phyloP scores from a whole-genome alignment of 2,888 invertebrate genomes.

The Coleophora flavipennella region DNA sequence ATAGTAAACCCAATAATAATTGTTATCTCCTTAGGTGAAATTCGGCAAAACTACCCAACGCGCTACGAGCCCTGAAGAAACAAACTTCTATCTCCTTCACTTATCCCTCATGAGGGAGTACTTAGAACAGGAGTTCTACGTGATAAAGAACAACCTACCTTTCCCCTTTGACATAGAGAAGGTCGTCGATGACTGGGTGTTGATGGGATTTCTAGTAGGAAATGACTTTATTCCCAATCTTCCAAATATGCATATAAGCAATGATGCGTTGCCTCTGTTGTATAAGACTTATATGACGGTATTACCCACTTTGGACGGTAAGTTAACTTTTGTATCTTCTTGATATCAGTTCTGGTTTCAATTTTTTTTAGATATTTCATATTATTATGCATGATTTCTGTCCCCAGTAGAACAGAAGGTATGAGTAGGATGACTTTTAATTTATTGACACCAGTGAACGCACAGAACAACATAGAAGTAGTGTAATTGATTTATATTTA shows the following conservation, averaged over 20 bases:
- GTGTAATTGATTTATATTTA: too few relatives aligned
- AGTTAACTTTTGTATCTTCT: conserved; percentile 19
- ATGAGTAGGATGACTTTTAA: too few relatives aligned
- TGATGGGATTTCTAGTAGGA: conserved; percentile 97
- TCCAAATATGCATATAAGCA: conserved; percentile 94
- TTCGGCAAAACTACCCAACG: conserved; percentile 80
- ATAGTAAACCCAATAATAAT: too few relatives aligned
- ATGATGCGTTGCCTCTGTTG: conserved; percentile 89
- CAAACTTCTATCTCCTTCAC: conserved; percentile 93
- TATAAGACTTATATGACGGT: conserved; percentile 91
- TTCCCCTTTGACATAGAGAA: conserved; percentile 90
- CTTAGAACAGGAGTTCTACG: conserved; percentile 89
- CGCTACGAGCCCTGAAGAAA: conserved; percentile 86
- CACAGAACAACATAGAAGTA: too few relatives aligned
- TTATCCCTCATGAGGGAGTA: conserved; percentile 94
- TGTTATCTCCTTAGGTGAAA: conserved; percentile 72
- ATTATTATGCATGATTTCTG: too few relatives aligned
- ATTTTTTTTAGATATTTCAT: too few relatives aligned
- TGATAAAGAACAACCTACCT: conserved; percentile 75
- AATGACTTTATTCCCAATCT: conserved; percentile 98
- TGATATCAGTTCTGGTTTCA: too few relatives aligned
- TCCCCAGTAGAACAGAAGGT: too few relatives aligned
- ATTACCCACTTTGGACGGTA: conserved; percentile 88
- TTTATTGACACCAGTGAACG: too few relatives aligned
- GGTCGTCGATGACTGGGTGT: conserved; percentile 97